phyloP scores from a whole-genome alignment of 1,140 invertebrate species.

The Olivierus martensii region DNA sequence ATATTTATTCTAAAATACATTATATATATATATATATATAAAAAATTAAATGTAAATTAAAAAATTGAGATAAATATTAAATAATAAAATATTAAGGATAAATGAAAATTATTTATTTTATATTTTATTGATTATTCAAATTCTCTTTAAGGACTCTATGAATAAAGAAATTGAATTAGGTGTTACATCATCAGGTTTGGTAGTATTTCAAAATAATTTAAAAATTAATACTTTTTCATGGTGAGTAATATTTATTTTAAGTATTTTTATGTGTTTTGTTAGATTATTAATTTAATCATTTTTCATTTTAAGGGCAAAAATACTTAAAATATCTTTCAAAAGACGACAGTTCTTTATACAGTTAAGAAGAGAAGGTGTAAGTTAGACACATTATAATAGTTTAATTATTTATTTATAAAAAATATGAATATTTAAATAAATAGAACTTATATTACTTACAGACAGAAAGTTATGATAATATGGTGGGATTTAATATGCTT shows the following conservation, averaged over 20 bases:
- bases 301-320: slow-evolving; percentile 67
- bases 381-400: slow-evolving; percentile 24
- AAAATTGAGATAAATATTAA: too few species aligned
- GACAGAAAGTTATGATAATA: slow-evolving; percentile 86
- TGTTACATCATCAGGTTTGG: slow-evolving; percentile 65
- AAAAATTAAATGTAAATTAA: too few species aligned
- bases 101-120: neutral
- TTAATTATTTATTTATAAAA: too few species aligned
- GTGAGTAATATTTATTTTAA: slow-evolving; percentile 21
- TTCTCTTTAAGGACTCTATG: slow-evolving; percentile 56
- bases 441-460: slow-evolving; percentile 31
- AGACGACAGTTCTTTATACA: slow-evolving; percentile 97
- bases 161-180: slow-evolving; percentile 86
- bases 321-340: slow-evolving; percentile 98
- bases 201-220: slow-evolving; percentile 86
- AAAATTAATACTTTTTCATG: slow-evolving; percentile 89
- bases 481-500: slow-evolving; percentile 85
- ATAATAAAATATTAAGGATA: too few species aligned
- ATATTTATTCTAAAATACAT: too few species aligned
- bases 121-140: too few species aligned
- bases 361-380: slow-evolving; percentile 73
- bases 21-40: too few species aligned
- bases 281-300: neutral
- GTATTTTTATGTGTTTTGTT: neutral
- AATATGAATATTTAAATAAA: too few species aligned